Percentiles rank a stretch among this genome's conserved stretches.
Conservation (phyloP, 2,113 vertebrate genomes). For the Turnix velox region DNA sequence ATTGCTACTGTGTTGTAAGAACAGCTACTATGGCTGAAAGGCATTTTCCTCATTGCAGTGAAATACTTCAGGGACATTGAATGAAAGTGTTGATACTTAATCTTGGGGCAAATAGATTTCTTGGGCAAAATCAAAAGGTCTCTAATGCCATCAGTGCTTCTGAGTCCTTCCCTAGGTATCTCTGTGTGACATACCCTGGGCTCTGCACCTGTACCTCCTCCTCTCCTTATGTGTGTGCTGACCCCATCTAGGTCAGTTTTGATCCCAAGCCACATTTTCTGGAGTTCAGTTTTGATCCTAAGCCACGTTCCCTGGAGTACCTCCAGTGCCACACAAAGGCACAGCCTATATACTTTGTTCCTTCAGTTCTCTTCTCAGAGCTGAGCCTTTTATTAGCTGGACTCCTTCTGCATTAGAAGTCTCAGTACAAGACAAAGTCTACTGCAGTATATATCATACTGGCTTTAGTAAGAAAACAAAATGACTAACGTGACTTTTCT, state of each 20-base stretch:
- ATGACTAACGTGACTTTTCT: constrained; percentile 49
- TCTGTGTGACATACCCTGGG: background rate
- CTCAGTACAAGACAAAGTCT: background rate
- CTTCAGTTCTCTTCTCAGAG: background rate
- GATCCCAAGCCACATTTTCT: background rate
- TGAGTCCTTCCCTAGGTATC: background rate
- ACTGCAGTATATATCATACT: background rate
- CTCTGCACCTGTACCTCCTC: background rate
- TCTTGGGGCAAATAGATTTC: background rate
- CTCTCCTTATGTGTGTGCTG: background rate
- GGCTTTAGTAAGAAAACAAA: background rate
- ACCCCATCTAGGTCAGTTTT: background rate
- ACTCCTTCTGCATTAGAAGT: background rate
- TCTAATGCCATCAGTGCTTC: background rate
- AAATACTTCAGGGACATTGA: background rate
- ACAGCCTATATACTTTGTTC: background rate
- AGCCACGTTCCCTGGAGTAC: background rate
- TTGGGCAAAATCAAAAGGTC: background rate
- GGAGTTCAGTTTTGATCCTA: background rate
- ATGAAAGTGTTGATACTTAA: background rate
- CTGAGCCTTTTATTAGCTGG: background rate
- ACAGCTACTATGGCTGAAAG: background rate
- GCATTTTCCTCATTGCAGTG: background rate
- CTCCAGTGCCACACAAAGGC: background rate
- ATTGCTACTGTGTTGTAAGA: background rate